Conservation (phyloP, 2,888 invertebrate species). For the Halictus ligatus region DNA sequence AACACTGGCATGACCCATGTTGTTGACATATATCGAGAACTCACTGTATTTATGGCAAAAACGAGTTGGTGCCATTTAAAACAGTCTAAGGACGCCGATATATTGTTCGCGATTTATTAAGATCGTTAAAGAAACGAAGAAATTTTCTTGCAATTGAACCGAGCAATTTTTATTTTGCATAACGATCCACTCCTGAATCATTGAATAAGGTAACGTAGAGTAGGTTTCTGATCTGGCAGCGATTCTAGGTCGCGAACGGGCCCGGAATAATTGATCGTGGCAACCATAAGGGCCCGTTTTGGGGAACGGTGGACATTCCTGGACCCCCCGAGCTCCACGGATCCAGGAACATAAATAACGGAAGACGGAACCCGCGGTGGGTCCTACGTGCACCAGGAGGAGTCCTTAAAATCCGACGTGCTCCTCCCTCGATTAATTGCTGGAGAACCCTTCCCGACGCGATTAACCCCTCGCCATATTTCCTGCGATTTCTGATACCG, state of each 20-base stretch:
- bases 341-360: constrained; percentile 76
- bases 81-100: neutral
- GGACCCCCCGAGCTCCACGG: constrained; percentile 73
- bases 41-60: no score
- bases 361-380: constrained; percentile 70
- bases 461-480: constrained; percentile 60
- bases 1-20: no score
- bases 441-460: constrained; percentile 55
- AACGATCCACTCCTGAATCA: no score
- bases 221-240: neutral
- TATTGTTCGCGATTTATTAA: neutral
- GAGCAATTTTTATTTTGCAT: no score
- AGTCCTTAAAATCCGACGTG: constrained; percentile 69
- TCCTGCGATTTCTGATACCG: constrained; percentile 52
- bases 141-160: no score
- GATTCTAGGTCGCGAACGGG: constrained; percentile 42
- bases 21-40: no score
- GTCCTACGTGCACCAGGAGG: constrained; percentile 68
- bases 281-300: constrained; percentile 60
- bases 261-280: constrained; percentile 73
- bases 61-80: neutral
- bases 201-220: neutral
- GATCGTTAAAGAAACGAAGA: neutral
- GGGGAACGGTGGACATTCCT: constrained; percentile 61
- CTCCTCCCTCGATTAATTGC: constrained; percentile 72